Conservation (phyloP, 2,888 invertebrate genomes). For the Meteorus colon region DNA sequence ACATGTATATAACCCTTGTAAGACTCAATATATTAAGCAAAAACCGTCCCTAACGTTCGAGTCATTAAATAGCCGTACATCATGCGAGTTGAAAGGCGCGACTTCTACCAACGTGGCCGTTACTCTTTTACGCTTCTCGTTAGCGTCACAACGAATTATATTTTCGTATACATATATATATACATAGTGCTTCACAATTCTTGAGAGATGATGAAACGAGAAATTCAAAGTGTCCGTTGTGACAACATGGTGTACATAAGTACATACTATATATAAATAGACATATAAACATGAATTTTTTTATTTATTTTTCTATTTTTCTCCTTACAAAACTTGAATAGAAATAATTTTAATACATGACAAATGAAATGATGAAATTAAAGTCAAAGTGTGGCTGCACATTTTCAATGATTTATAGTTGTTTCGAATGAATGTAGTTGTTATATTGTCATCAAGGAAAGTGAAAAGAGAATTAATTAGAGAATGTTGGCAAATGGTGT, state of each 20-base stretch:
- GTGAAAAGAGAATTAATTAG: too few relatives aligned
- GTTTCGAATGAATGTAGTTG: too few relatives aligned
- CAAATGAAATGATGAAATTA: too few relatives aligned
- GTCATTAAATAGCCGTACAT: constrained; percentile 73
- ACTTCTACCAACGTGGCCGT: constrained; percentile 37
- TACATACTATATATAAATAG: too few relatives aligned
- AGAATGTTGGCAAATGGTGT: too few relatives aligned
- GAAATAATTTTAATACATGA: too few relatives aligned
- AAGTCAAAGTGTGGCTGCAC: too few relatives aligned
- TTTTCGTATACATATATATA: background rate
- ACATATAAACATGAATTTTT: too few relatives aligned
- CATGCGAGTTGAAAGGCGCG: constrained; percentile 62
- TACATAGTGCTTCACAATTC: background rate
- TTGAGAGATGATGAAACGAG: background rate
- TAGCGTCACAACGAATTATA: constrained; percentile 28
- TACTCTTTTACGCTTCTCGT: constrained; percentile 32
- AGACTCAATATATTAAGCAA: constrained; percentile 41
- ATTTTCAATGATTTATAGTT: too few relatives aligned
- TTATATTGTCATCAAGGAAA: too few relatives aligned
- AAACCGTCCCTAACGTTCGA: constrained; percentile 61
- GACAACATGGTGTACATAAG: background rate
- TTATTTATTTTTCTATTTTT: too few relatives aligned
- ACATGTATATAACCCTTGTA: constrained; percentile 47
- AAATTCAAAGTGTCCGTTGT: constrained; percentile 9
- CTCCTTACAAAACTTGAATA: too few relatives aligned